These are phyloP conservation scores for Osedax frankpressi DNA, from an alignment of 2,888 invertebrate genomes.

Conservation along the genomic window DNA sequence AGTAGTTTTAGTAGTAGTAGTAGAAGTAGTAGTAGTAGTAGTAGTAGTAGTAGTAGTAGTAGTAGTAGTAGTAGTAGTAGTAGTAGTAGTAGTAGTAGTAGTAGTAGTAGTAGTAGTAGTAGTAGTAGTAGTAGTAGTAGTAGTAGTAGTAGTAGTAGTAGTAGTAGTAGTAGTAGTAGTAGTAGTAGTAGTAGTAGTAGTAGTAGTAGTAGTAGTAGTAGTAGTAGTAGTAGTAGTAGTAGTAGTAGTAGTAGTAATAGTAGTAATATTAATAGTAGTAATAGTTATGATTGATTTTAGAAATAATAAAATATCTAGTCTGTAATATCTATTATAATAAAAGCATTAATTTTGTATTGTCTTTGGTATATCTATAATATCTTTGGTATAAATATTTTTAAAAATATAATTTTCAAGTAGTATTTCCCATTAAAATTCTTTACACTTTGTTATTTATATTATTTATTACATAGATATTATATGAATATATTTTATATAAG, in stretches of 20 bases:
- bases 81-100: neutral
- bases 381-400: too few relatives aligned
- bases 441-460: too few relatives aligned
- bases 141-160: neutral
- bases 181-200: neutral
- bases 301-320: too few relatives aligned
- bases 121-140: neutral
- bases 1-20: neutral
- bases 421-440: too few relatives aligned
- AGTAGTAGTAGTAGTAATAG: neutral
- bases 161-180: neutral
- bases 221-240: neutral
- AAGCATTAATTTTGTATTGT: too few relatives aligned
- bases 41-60: neutral
- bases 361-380: too few relatives aligned
- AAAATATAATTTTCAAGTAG: too few relatives aligned
- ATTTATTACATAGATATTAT: too few relatives aligned
- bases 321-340: too few relatives aligned
- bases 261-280: too few relatives aligned
- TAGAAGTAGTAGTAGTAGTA: neutral
- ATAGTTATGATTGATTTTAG: too few relatives aligned
- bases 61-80: neutral
- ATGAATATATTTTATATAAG: too few relatives aligned
- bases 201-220: neutral
- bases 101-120: neutral